Conservation (phyloP, 2,113 vertebrate genomes). For the Antennarius striatus region DNA sequence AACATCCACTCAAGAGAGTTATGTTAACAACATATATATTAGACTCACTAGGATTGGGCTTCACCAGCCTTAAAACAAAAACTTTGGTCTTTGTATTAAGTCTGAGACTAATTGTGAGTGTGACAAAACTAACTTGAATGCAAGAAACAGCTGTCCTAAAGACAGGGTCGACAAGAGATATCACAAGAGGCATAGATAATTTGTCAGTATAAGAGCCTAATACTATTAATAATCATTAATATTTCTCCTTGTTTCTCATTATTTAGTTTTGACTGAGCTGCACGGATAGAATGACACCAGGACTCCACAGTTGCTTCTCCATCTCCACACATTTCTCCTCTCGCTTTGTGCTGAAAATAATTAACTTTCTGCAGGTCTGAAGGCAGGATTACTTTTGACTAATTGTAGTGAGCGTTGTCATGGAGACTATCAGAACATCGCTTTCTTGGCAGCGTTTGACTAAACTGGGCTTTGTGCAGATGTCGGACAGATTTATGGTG, state of each 20-base stretch:
- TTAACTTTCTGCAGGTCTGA: constrained; percentile 88
- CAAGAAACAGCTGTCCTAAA: too few relatives aligned
- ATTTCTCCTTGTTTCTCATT: constrained; percentile 43
- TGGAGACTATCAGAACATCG: constrained; percentile 93
- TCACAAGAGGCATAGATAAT: too few relatives aligned
- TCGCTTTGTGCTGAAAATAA: constrained; percentile 87
- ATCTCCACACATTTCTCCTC: constrained; percentile 83
- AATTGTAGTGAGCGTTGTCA: constrained; percentile 95
- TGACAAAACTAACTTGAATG: too few relatives aligned
- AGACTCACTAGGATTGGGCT: too few relatives aligned
- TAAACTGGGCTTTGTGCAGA: constrained; percentile 89
- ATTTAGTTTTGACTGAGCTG: constrained; percentile 39
- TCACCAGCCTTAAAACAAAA: too few relatives aligned
- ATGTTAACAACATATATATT: too few relatives aligned
- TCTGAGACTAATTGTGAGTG: too few relatives aligned
- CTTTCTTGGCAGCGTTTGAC: constrained; percentile 90
- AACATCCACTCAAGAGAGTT: too few relatives aligned
- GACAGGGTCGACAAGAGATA: too few relatives aligned
- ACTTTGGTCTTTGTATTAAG: too few relatives aligned
- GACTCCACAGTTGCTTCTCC: constrained; percentile 80
- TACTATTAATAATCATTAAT: too few relatives aligned
- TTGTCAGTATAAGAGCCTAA: too few relatives aligned
- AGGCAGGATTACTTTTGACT: constrained; percentile 93
- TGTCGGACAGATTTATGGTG: constrained; percentile 96
- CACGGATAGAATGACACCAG: constrained; percentile 68